phyloP scores from a whole-genome alignment of 2,888 invertebrate genomes.

The Drosophila barbarae region DNA sequence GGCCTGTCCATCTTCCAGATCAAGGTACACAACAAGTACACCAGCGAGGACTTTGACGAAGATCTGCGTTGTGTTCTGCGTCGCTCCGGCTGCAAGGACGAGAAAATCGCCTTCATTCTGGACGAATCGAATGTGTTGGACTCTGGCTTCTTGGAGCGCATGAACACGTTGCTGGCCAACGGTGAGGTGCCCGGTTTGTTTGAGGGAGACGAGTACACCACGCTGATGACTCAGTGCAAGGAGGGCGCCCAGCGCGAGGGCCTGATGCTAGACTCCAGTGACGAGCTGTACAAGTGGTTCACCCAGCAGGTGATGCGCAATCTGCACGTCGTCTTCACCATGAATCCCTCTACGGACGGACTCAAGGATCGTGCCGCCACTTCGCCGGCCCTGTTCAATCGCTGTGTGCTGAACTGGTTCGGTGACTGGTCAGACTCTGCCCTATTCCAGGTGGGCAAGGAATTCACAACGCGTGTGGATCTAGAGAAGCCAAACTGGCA shows the following conservation, averaged over 20 bases:
- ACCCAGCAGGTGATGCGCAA: constrained; percentile 99
- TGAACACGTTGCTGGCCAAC: constrained; percentile 99
- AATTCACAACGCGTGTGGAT: constrained; percentile 97
- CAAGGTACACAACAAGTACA: constrained; percentile 99
- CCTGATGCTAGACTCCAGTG: constrained; percentile 98
- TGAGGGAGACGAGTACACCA: constrained; percentile 98
- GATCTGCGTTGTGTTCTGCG: constrained; percentile 94
- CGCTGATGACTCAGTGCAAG: constrained; percentile 99
- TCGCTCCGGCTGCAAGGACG: constrained; percentile 94
- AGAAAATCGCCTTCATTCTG: constrained; percentile 99
- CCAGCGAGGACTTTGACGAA: constrained; percentile 99
- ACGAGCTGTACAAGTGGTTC: constrained; percentile 99
- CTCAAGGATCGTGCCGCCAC: constrained; percentile 99
- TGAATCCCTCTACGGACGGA: constrained; percentile 99
- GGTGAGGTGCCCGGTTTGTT: constrained; percentile 97
- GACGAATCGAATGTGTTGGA: constrained; percentile 99
- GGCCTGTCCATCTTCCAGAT: constrained; percentile 99
- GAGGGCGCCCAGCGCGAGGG: constrained; percentile 99
- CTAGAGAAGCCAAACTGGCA: constrained; percentile 92
- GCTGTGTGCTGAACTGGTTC: constrained; percentile 99
- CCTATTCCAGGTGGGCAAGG: constrained; percentile 95
- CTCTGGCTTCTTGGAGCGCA: constrained; percentile 98
- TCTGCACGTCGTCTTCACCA: constrained; percentile 99
- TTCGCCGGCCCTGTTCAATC: constrained; percentile 98
- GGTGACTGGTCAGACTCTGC: constrained; percentile 99